Base-by-base conservation (phyloP, 2,888 invertebrate genomes). In the Zaprionus lineosus region DNA sequence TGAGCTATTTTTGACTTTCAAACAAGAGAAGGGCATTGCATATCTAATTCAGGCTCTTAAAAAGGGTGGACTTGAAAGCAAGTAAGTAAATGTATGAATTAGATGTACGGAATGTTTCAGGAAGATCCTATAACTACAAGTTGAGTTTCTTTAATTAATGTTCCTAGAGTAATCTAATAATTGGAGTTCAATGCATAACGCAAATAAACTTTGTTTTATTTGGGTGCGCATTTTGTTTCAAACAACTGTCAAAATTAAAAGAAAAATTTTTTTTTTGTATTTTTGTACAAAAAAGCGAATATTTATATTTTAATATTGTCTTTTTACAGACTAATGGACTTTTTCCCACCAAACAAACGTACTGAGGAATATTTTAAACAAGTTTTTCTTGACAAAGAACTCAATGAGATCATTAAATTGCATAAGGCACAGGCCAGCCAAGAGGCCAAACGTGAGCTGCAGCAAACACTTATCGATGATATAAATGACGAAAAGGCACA, bases 311-410 rank as follows among this genome's bases (percentile, higher is more conserved):
- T 44, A 16, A 44, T 29, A 19, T 19, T 19, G 5, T 19, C 8
- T n/a, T 5, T 4, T 6, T 3, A 3, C 43, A 96, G 96, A 89
- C 91, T 97, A 88, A 93, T 96, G 94, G 97, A 98, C 91, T 97
- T 98, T 91, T 95, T 98, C 89, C 98, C 98, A 69, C 93, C 95
- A 86, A 98, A 97, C 91, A 98, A 97, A 88, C 94, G 98, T 88
- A 96, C 95, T 86, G 96, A 96, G 91, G 96, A 96, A 85, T 94
- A 95, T 90, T 95, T 98, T 90, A 93, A 94, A 84, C 91, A 94
- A 77, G 92, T 94, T 83, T 97, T 97, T 91, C 93, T 93, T 76
- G 93, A 95, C 55, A 94, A 94, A 83, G 96, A 95, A 16, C 92
- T 97, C 71, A 93, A 93, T 46, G 95, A 95, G 90, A 93, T 97